Base-by-base conservation (phyloP, 1,140 invertebrate species). In the Diorhabda sublineata region DNA sequence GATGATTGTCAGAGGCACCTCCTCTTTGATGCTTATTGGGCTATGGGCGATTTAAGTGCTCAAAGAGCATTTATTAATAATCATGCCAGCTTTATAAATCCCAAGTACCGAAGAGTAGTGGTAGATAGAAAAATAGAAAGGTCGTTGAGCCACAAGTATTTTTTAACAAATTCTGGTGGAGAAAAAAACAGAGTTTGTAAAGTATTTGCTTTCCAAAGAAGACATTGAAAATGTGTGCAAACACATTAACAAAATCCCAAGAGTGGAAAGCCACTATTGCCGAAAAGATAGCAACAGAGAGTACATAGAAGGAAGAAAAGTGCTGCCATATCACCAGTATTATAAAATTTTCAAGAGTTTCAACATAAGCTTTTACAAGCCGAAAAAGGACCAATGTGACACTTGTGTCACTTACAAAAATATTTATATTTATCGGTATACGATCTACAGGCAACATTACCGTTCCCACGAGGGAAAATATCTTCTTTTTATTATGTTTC, bases 401-500 rank as follows among this genome's bases (percentile, higher is more conserved):
- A 58, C 71, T 7, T 69, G 71, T n/a, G 68, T 61, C 45, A 68
- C 72, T 62, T 67, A 72, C 65, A 70, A 64, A 8, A 67, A 69
- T 61, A 71, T 64, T 68, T 71, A n/a, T n/a, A n/a, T n/a, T n/a
- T 76, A 42, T 44, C 71, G 47, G 66, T 71, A 5, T 70, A 66
- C 61, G 73, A 74, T 61, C 45, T 79, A 43, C 77, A 80, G 63
- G 76, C 76, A 7, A 76, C 78, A 5, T 66, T 11, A 11, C 11
- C 11, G 11, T 11, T 11, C 0, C 11, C 0, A 11, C 11, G 11
- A 11, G 11, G 11, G 11, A 0, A 11, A 0, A 11, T 11, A 11
- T 11, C 11, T 11, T 11, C 11, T 11, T 11, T 11, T 11, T 11
- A 11, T 11, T 11, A 11, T 11, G 11, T n/a, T n/a, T 11, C 11